Conservation (phyloP, 2,113 vertebrate species). For the Rhabdomys dilectus region DNA sequence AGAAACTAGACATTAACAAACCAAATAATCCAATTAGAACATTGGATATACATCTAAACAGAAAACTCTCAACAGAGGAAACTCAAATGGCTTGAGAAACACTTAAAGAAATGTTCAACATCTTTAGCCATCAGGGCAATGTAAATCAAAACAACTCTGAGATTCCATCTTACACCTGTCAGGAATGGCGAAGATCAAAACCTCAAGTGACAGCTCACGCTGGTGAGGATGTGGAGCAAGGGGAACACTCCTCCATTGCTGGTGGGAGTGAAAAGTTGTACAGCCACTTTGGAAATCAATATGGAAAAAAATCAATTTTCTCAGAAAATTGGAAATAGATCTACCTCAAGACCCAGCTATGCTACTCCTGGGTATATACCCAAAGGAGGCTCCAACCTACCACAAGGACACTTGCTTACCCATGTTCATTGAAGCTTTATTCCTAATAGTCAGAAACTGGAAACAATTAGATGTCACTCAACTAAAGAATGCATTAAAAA, state of each 20-base stretch:
- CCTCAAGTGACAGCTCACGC: neutral
- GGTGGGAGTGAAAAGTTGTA: neutral
- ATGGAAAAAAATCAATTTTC: neutral
- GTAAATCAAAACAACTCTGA: too few relatives aligned
- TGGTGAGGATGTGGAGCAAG: too few relatives aligned
- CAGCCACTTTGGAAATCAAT: neutral
- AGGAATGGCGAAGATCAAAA: neutral
- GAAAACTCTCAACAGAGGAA: neutral
- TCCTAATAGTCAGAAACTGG: neutral
- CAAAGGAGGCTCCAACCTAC: neutral
- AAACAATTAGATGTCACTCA: neutral
- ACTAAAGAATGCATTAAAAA: neutral
- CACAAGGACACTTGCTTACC: neutral
- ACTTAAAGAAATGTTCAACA: neutral
- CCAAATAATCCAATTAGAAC: neutral
- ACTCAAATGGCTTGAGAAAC: neutral
- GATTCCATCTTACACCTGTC: too few relatives aligned
- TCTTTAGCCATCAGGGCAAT: too few relatives aligned
- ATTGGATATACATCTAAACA: neutral
- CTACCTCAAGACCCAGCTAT: neutral
- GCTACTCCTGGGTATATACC: neutral
- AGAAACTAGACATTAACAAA: neutral
- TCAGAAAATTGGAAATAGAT: neutral
- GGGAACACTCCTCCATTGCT: neutral
- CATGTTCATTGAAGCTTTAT: neutral